Conservation (phyloP, 2,888 invertebrate genomes). For the Perizoma flavofasciatum region DNA sequence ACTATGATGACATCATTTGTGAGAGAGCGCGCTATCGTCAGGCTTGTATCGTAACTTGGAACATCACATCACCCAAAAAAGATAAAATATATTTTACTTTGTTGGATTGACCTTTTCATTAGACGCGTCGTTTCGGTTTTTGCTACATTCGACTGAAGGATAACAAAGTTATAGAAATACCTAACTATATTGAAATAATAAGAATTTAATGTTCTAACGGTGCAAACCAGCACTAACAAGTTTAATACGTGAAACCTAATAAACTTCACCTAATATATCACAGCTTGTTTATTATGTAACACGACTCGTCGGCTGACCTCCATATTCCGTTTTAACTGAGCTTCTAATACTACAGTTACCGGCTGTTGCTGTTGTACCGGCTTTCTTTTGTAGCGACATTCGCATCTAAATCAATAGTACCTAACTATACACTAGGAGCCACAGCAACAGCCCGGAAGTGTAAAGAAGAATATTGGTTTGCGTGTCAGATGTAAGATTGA, state of each 20-base stretch:
- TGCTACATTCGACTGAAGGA: not conserved
- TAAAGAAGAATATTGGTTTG: conserved; percentile 40
- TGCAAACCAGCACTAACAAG: conserved; percentile 21
- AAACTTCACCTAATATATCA: conserved; percentile 40
- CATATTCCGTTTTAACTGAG: conserved; percentile 40
- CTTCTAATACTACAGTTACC: conserved; percentile 7
- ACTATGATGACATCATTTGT: conserved; percentile 51
- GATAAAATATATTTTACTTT: conserved; percentile 49
- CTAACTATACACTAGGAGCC: not conserved
- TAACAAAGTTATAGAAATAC: not conserved
- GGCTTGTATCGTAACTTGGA: conserved; percentile 44
- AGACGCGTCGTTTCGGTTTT: conserved; percentile 2
- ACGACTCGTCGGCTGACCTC: conserved; percentile 44
- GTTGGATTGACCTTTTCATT: conserved; percentile 34
- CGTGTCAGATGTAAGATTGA: conserved; percentile 55
- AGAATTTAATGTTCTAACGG: conserved; percentile 32
- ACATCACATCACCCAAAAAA: conserved; percentile 46
- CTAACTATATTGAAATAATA: conserved; percentile 25
- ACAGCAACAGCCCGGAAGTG: not conserved
- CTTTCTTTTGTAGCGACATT: no score
- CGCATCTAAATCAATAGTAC: no score
- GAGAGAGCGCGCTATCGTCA: conserved; percentile 46
- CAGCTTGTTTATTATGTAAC: conserved; percentile 36
- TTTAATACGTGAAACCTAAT: conserved; percentile 30
- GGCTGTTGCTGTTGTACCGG: no score